A percentile compares a stretch with the other conserved stretches of the same genome.
These are phyloP conservation scores for Pyrocoelia pectoralis DNA, from an alignment of 2,888 invertebrate species.

Conservation along the genomic window DNA sequence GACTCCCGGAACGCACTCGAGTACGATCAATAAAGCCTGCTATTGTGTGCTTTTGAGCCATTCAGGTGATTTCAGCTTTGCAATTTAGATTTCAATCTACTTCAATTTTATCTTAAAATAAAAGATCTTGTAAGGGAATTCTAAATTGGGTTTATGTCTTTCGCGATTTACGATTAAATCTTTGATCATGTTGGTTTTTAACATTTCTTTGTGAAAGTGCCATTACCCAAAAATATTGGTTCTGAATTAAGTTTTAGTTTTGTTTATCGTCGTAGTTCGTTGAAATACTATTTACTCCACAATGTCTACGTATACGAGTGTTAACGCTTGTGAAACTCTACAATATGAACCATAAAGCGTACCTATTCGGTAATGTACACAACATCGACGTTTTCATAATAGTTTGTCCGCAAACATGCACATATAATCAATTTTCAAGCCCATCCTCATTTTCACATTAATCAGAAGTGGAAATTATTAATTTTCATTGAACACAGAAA, in stretches of 20 bases:
- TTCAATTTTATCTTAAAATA: constrained; percentile 37
- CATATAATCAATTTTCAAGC: too few relatives aligned
- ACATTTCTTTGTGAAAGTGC: constrained; percentile 15
- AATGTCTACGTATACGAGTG: too few relatives aligned
- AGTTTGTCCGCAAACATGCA: too few relatives aligned
- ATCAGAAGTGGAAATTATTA: too few relatives aligned
- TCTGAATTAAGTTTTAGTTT: neutral
- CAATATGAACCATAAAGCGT: too few relatives aligned
- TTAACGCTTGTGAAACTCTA: too few relatives aligned
- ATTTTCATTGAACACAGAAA: too few relatives aligned
- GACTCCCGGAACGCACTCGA: constrained; percentile 50
- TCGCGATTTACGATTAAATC: constrained; percentile 32
- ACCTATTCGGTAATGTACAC: too few relatives aligned
- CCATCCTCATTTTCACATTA: too few relatives aligned
- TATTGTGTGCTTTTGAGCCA: constrained; percentile 46
- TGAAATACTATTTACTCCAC: too few relatives aligned
- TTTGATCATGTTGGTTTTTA: constrained; percentile 22
- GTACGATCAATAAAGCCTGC: constrained; percentile 50
- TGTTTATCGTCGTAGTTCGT: neutral
- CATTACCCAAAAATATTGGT: constrained; percentile 13
- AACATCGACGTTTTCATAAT: too few relatives aligned
- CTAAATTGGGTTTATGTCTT: constrained; percentile 32
- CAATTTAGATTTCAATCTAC: constrained; percentile 37
- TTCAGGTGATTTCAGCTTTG: constrained; percentile 42
- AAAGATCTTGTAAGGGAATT: constrained; percentile 33